These are phyloP conservation scores for Sarcophaga rosellei DNA, from an alignment of 2,888 invertebrate species.

Conservation along the genomic window DNA sequence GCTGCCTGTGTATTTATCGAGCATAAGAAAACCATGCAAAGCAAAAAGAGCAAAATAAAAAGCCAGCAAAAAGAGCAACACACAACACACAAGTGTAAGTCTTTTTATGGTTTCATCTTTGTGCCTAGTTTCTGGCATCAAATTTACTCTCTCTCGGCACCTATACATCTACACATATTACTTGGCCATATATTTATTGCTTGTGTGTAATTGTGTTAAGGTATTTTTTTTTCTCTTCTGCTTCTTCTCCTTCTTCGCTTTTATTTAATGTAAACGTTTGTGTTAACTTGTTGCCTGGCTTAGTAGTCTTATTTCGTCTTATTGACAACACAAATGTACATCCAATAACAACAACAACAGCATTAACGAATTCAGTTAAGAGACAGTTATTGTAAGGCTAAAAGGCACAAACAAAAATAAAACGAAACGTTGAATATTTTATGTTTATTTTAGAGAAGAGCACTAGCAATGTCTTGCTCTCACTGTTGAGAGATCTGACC, in stretches of 20 bases:
- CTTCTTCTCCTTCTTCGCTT: neutral
- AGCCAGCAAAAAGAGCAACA: neutral
- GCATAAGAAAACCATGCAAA: neutral
- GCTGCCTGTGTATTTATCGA: neutral
- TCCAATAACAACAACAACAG: neutral
- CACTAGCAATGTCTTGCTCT: neutral
- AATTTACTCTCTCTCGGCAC: constrained; percentile 33
- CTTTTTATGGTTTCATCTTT: constrained; percentile 69
- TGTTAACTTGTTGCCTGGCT: neutral
- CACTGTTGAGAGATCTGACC: neutral
- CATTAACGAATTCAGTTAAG: neutral
- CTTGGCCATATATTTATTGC: constrained; percentile 25
- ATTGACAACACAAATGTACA: constrained; percentile 35
- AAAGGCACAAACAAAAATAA: constrained; percentile 39
- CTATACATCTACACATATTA: neutral
- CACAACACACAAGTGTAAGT: constrained; percentile 5
- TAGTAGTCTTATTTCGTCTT: constrained; percentile 35
- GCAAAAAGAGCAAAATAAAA: constrained; percentile 11
- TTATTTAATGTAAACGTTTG: neutral
- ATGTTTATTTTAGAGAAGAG: neutral
- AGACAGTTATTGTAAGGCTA: constrained; percentile 53
- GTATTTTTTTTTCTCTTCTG: neutral
- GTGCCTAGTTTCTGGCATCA: neutral
- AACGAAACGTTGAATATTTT: constrained; percentile 17
- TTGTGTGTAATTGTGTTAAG: constrained; percentile 33